Evolutionary conservation across 2,888 invertebrate genomes (phyloP).

Genomic region (Oligia latruncula): DNA sequence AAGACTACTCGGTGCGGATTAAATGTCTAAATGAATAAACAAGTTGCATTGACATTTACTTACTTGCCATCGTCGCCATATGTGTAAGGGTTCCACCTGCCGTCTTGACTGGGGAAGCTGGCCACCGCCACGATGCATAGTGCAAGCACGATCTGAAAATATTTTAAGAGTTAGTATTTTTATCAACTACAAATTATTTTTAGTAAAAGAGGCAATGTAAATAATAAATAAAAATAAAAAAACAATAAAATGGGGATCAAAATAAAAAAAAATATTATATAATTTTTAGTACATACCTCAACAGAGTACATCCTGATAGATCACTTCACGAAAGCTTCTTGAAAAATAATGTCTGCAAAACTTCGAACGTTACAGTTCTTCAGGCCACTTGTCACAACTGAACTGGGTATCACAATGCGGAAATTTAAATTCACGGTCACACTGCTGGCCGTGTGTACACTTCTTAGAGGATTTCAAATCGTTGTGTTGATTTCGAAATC

Average conservation of each 20-base stretch:
- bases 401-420: slow-evolving; percentile 81
- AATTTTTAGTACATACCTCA: slow-evolving; percentile 71
- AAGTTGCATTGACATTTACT: slow-evolving; percentile 79
- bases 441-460: slow-evolving; percentile 80
- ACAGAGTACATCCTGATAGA: slow-evolving; percentile 80
- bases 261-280: neutral
- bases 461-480: slow-evolving; percentile 87
- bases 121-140: slow-evolving; percentile 79
- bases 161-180: slow-evolving; percentile 34
- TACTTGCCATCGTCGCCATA: slow-evolving; percentile 85
- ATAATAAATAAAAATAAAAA: neutral
- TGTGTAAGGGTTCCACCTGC: slow-evolving; percentile 84
- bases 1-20: slow-evolving; percentile 32
- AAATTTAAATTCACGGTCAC: slow-evolving; percentile 82
- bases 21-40: slow-evolving; percentile 65
- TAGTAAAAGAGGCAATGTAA: neutral
- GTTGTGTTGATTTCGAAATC: slow-evolving; percentile 90
- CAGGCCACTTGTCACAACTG: slow-evolving; percentile 79
- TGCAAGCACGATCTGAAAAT: slow-evolving; percentile 79
- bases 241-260: neutral
- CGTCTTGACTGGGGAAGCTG: slow-evolving; percentile 79
- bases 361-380: slow-evolving; percentile 74
- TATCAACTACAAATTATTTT: neutral
- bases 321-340: slow-evolving; percentile 73
- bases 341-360: slow-evolving; percentile 60